These are phyloP conservation scores for Leptinotarsa lineolata DNA, from an alignment of 1,140 invertebrate species.

Conservation along the genomic window DNA sequence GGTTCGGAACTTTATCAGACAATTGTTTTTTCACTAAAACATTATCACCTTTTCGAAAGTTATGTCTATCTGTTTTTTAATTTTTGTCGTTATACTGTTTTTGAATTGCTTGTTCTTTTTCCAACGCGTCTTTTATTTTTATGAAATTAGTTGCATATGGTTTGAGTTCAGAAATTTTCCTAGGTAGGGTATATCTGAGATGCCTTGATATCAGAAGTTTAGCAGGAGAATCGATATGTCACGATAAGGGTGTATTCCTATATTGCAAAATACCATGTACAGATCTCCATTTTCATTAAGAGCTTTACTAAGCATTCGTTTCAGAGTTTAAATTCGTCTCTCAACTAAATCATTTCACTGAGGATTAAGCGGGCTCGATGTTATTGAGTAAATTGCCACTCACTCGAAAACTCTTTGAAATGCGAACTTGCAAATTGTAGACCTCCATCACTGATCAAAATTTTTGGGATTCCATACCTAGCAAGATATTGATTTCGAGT, in stretches of 20 bases:
- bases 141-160: too few relatives aligned
- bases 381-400: not conserved
- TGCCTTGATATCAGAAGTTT: too few relatives aligned
- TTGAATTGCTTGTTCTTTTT: too few relatives aligned
- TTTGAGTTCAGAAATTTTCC: too few relatives aligned
- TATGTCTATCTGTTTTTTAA: too few relatives aligned
- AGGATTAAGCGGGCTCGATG: not conserved
- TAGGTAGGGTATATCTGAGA: too few relatives aligned
- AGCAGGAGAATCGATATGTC: too few relatives aligned
- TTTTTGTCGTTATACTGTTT: too few relatives aligned
- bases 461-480: not conserved
- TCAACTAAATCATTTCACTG: not conserved
- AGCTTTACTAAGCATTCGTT: not conserved
- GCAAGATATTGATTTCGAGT: not conserved
- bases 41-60: too few relatives aligned
- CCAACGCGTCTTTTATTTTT: too few relatives aligned
- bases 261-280: not conserved
- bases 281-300: not conserved
- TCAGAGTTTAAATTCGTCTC: not conserved
- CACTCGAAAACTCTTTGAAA: not conserved
- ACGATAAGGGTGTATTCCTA: not conserved
- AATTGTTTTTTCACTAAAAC: too few relatives aligned
- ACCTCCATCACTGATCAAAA: not conserved
- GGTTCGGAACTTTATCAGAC: too few relatives aligned
- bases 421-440: not conserved